Base-by-base conservation (phyloP, 37 sponge, comb jelly and placozoan species). In the Axinella damicornis region DNA sequence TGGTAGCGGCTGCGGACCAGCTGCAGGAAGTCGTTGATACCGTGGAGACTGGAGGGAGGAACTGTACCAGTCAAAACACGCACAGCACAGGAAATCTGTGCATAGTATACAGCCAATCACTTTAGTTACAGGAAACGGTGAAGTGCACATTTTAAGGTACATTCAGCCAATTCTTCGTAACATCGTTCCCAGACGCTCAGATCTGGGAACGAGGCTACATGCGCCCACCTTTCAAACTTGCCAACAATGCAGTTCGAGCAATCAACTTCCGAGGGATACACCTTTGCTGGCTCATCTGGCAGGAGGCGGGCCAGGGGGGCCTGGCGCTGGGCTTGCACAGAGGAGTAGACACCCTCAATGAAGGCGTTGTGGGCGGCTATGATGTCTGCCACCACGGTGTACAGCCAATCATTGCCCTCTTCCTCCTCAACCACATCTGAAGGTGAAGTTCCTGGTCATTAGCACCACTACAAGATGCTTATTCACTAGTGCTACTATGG, bases 381-480 rank as follows among this genome's bases (percentile, higher is more conserved):
- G 54, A 95, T 86, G 75, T 89, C 85, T n/a, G 56, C 64, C 21
- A 92, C 84, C 25, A 90, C 90, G 9, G 76, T 57, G 39, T 59
- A 92, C 53, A 95, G 74, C 91, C 94, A 89, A 68, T 95, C 96
- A 84, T 91, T 91, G 6, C 87, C 87, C 25, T 89, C 83, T 17
- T 74, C 85, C 37, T 83, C 91, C 46, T 90, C 91, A 38, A 62
- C 76, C 17, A 63, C 56, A 53, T 84, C 91, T 83, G 54, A 28
- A 22, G 46, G 34, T 4, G 38, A 35, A 17, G 1, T 19, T 32
- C 46, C 14, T 69, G 36, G 22, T 41, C 41, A 71, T n/a, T 71
- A 22, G 38, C 13, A 18, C 24, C 53, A 39, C 16, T 72, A 46
- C n/a, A n/a, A n/a, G n/a, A n/a, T n/a, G n/a, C n/a, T n/a, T n/a